Conservation (phyloP, 2,888 invertebrate genomes). For the Diplolepis rosae region DNA sequence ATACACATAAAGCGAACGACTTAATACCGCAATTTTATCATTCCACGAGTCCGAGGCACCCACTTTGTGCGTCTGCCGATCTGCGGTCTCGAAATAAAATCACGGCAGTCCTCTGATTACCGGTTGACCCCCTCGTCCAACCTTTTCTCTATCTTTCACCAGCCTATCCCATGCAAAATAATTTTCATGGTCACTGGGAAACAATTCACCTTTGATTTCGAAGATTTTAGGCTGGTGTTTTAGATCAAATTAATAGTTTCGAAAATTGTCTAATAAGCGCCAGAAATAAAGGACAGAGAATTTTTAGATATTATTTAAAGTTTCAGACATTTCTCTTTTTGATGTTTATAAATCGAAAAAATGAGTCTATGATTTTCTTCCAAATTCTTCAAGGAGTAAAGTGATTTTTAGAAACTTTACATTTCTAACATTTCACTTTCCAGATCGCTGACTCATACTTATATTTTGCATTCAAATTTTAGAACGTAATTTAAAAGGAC, state of each 20-base stretch:
- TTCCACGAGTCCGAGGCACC: constrained; percentile 60
- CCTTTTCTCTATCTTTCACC: constrained; percentile 43
- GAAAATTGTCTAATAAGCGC: constrained; percentile 4
- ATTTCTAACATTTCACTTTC: no score
- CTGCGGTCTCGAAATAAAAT: constrained; percentile 73
- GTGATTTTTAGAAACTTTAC: no score
- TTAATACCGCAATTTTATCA: constrained; percentile 74
- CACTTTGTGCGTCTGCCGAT: constrained; percentile 58
- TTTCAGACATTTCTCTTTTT: not conserved
- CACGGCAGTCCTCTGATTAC: constrained; percentile 67
- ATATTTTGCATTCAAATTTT: constrained; percentile 15
- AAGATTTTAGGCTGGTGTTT: constrained; percentile 12
- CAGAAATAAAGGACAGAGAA: not conserved
- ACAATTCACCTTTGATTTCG: constrained; percentile 21
- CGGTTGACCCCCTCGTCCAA: constrained; percentile 52
- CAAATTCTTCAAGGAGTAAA: not conserved
- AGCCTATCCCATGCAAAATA: constrained; percentile 12
- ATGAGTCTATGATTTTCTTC: not conserved
- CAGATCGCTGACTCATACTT: not conserved
- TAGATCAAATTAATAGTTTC: constrained; percentile 24
- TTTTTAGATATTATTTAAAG: not conserved
- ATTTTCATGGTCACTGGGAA: constrained; percentile 7
- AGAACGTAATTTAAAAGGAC: constrained; percentile 13
- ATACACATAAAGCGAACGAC: constrained; percentile 74
- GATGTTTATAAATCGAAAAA: not conserved